Evolutionary conservation across 2,888 invertebrate genomes (phyloP), one percentile per base, ranked within the genome.

Genomic region (Arctia plantaginis): DNA sequence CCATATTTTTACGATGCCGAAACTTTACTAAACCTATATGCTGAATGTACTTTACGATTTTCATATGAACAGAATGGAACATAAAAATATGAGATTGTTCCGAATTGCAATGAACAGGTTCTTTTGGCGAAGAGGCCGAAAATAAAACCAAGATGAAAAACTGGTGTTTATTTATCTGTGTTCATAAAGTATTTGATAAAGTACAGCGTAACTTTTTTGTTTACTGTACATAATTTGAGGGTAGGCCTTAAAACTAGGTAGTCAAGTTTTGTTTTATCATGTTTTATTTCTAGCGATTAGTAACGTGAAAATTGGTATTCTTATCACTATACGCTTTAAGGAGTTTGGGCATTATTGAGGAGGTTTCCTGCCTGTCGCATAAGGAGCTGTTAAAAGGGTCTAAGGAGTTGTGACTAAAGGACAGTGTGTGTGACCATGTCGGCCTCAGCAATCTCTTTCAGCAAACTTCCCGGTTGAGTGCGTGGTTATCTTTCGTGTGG

Each of bases 1-100:
- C 8, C 62, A 73, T 66, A 72, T 73, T 78, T 68, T 82, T 76
- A 82, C 66, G 78, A 78, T 33, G 23, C 30, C 66, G 35, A 47
- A 83, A 82, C 69, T 80, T 75, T 33, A 69, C 71, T 69, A 18
- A 51, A 27, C 69, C 71, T 66, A 73, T 77, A 67, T 74, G 73
- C 73, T 67, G 74, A 78, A 82, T 79, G 74, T 77, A 84, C 74
- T 51, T 69, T 73, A 75, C 75, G 39, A 62, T 55, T 75, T 72
- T 77, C 69, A 76, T 77, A 84, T 72, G 73, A 72, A 76, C 66
- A 64, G 66, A 78, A 85, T 78, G 67, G 75, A 12, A 47, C 30
- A 64, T 82, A 77, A 80, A 75, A 80, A 75, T 78, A 75, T 74
- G 69, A 82, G 74, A 71, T 80, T 71, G 59, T 66, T 71, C 66